Percentiles rank a stretch among this genome's conserved stretches.
Evolutionary conservation across 1,140 invertebrate genomes (phyloP).

Genomic region (Stegodyphus mimosarum): DNA sequence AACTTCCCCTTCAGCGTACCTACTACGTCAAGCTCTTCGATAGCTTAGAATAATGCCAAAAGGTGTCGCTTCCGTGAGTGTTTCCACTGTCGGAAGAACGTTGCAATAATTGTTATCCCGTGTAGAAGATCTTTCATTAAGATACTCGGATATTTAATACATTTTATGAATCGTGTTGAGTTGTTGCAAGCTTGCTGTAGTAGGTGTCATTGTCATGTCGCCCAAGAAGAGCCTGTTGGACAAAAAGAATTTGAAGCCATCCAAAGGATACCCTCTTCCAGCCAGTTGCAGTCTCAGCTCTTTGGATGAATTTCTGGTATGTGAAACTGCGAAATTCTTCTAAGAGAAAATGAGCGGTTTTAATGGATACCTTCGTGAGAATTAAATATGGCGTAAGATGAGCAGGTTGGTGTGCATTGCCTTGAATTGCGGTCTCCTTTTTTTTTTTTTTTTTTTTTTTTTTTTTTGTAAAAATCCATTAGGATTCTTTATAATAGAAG

Average conservation of each 20-base stretch:
- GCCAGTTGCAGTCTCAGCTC: constrained; percentile 43
- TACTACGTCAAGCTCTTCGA: constrained; percentile 15
- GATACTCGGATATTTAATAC: not conserved
- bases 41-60: constrained; percentile 15
- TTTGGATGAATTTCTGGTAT: constrained; percentile 43
- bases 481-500: not conserved
- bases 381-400: too few relatives aligned
- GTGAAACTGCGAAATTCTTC: not conserved
- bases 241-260: constrained; percentile 1
- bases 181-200: not conserved
- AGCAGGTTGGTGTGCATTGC: too few relatives aligned
- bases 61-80: constrained; percentile 26
- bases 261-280: constrained; percentile 30
- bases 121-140: not conserved
- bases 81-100: not conserved
- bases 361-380: not conserved
- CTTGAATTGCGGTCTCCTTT: not conserved
- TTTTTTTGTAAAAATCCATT: not conserved
- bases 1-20: not conserved
- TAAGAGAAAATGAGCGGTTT: not conserved
- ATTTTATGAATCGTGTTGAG: not conserved
- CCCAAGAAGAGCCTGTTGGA: not conserved
- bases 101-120: not conserved
- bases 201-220: not conserved
- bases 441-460: not conserved